Evolutionary conservation across 30 jellyfish, hydroid and myxozoan genomes (phyloP).

Genomic region (Phacellophora camtschatica): DNA sequence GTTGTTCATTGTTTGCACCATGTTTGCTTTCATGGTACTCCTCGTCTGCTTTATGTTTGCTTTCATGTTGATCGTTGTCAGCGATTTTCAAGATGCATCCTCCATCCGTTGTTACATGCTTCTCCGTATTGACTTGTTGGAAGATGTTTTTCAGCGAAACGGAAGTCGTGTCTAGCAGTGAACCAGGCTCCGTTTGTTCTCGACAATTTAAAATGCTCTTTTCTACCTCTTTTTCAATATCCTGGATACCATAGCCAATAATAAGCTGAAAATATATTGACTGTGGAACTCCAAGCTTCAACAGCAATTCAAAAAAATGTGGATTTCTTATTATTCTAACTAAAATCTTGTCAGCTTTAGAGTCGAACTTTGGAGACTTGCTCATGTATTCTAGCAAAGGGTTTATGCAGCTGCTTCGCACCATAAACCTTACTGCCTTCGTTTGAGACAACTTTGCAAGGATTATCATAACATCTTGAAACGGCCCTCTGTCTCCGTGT

Average conservation of each 20-base stretch:
- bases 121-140: too few species aligned
- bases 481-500: constrained; percentile 89
- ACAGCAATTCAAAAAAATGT: constrained; percentile 67
- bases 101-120: too few species aligned
- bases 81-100: too few species aligned
- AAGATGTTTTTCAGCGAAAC: neutral
- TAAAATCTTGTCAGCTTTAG: constrained; percentile 70
- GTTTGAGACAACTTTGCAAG: constrained; percentile 80
- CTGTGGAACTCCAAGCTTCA: constrained; percentile 55
- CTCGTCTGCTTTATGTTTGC: too few species aligned
- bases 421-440: constrained; percentile 77
- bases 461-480: constrained; percentile 76
- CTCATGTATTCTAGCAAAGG: constrained; percentile 49
- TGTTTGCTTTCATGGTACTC: neutral
- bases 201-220: neutral
- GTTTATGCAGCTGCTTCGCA: constrained; percentile 46
- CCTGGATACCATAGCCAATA: constrained; percentile 51
- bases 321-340: constrained; percentile 64
- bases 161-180: neutral
- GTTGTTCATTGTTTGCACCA: too few species aligned
- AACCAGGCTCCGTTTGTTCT: neutral
- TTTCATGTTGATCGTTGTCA: too few species aligned
- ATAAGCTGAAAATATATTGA: constrained; percentile 60
- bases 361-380: constrained; percentile 27
- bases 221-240: constrained; percentile 8